These are phyloP conservation scores for Glossosoma conforme DNA, from an alignment of 1,140 invertebrate genomes.

Conservation along the genomic window DNA sequence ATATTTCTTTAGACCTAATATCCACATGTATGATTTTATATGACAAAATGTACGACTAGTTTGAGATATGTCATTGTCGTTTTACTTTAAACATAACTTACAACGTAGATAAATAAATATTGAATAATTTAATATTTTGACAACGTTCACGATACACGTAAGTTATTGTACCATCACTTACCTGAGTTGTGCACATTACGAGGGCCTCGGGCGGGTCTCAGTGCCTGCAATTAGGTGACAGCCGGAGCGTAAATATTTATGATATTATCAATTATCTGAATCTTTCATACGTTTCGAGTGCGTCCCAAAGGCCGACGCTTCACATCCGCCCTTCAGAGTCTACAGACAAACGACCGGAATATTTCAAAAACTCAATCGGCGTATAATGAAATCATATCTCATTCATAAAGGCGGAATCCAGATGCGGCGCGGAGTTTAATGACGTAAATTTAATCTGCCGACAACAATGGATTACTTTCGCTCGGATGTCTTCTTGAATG, in stretches of 20 bases:
- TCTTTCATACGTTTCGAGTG: slow-evolving; percentile 2
- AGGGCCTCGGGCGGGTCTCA: no score
- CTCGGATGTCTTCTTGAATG: slow-evolving; percentile 5
- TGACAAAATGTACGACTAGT: no score
- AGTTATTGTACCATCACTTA: no score
- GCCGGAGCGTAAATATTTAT: slow-evolving; percentile 16
- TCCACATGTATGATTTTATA: no score
- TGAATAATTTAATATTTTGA: no score
- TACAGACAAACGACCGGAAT: slow-evolving; percentile 5
- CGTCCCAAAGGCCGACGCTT: background rate
- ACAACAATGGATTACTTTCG: slow-evolving; percentile 23
- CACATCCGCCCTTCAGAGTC: slow-evolving; percentile 17
- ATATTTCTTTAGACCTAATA: no score
- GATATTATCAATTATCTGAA: slow-evolving; percentile 21
- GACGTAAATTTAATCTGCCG: slow-evolving; percentile 25
- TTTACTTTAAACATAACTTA: no score
- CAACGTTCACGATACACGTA: no score
- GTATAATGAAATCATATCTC: slow-evolving; percentile 27
- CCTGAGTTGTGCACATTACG: no score
- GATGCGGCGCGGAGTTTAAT: slow-evolving; percentile 16
- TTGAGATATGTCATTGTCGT: no score
- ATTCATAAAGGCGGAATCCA: slow-evolving; percentile 14
- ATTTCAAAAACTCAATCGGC: slow-evolving; percentile 24
- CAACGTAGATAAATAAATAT: no score
- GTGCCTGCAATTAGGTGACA: no score